Base-by-base conservation (phyloP, 1,140 invertebrate genomes). In the Hylaeus volcanicus region DNA sequence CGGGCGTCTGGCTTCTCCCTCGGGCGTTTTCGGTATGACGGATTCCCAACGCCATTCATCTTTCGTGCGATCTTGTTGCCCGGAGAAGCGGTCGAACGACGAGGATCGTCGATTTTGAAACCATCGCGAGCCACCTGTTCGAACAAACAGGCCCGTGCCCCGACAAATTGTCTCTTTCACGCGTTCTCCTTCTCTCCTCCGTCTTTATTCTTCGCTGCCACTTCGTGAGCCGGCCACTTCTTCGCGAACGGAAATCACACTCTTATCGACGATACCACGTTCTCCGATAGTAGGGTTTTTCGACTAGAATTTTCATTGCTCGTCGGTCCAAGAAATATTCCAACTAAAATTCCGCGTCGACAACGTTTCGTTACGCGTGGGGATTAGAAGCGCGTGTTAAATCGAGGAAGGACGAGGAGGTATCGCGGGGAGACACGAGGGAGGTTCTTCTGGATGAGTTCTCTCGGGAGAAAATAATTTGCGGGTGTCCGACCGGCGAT, bases 401-500 rank as follows among this genome's bases (percentile, higher is more conserved):
- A n/a, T 5, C 14, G 53, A 41, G 15, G 48, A 73, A 53, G n/a
- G 72, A 55, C 8, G 68, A 85, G 15, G 65, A 55, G 74, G 65
- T 68, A 76, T 74, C 66, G 66, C 68, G 73, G 53, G 73, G 55
- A 65, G 69, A 64, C 60, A 69, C 72, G 63, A 79, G 55, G 78
- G 26, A 15, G 51, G 79, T 61, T 75, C 84, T 86, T 79, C 73
- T 75, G 84, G 87, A 89, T 88, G 87, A 90, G 88, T 84, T 87
- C 75, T 82, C 69, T 55, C 80, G 66, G 81, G 88, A 90, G 88
- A 90, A 91, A 92, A 90, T 92, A 90, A 92, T 91, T 90, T 91
- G 90, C 88, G 90, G 89, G 90, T 90, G 90, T 89, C 82, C 90
- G 74, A 82, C 68, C 80, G 5, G 2, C 83, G 85, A 79, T 87